Evolutionary conservation across 2,797 vertebrate species (phyloP), one percentile per base, ranked within the genome.

Genomic region (Sebastiscus albofasciatus): DNA sequence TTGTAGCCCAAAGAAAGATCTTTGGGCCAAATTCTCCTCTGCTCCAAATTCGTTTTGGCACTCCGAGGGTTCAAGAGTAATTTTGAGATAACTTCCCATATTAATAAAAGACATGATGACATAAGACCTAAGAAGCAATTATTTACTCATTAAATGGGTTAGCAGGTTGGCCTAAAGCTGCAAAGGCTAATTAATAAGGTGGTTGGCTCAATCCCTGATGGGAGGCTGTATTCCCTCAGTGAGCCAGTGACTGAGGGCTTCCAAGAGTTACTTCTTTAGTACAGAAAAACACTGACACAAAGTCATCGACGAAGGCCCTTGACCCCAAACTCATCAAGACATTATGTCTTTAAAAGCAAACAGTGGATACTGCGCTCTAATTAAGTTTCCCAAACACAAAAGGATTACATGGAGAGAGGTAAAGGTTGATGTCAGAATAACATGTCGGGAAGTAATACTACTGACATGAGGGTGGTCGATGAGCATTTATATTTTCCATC

Each of bases 81-180:
- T 94, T 95, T 90, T 89, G 77, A 90, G 93, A 93, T 93, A 93
- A 90, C 72, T 89, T 88, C 62, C 74, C 79, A 86, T 93, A 90
- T 93, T 93, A 94, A 94, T 93, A 93, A 93, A 94, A 93, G 90
- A 89, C 87, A 86, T 82, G 86, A 89, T 93, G 94, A 94, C 94
- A 94, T 89, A 90, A 93, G 93, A 93, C 91, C 92, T 82, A 82
- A 83, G 88, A 93, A 93, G 91, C 90, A 94, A 93, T 93, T 94
- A 94, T 95, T 94, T 95, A 94, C 93, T 94, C 93, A 91, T 94
- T 94, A 95, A 94, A 95, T 94, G 89, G 92, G 92, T 95, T 93
- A 94, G 87, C 92, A 94, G 94, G 92, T 93, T 93, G 89, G 93
- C 93, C 92, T 94, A 87, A 90, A 94, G 94, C 94, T 83, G 88